Evolutionary conservation across 2,113 vertebrate species (phyloP).

Genomic region (Malurus elegans): DNA sequence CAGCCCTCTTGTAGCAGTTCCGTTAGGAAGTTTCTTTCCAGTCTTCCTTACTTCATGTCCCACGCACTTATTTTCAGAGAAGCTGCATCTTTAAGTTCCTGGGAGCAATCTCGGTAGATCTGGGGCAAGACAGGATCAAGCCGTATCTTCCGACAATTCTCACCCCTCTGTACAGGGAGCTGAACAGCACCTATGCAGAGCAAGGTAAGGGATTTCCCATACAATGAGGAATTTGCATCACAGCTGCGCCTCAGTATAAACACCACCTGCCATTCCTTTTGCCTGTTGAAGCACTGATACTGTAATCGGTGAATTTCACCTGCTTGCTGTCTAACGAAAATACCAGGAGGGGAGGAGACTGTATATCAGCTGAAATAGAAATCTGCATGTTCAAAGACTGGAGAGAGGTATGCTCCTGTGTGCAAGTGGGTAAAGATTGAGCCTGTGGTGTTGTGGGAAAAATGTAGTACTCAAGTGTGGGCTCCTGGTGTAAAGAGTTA

Average conservation of each 20-base stretch:
- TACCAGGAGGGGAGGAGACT: not conserved
- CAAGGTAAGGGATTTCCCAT: slow-evolving; percentile 79
- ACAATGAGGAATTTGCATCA: not conserved
- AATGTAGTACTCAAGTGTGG: not conserved
- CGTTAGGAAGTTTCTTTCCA: not conserved
- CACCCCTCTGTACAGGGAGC: slow-evolving; percentile 87
- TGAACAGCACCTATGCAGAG: slow-evolving; percentile 94
- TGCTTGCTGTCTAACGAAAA: not conserved
- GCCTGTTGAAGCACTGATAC: not conserved
- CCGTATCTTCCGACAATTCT: slow-evolving; percentile 88
- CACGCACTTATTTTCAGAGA: slow-evolving; percentile 75
- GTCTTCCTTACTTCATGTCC: not conserved
- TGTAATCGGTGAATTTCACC: not conserved
- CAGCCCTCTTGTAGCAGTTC: not conserved
- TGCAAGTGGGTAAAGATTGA: not conserved
- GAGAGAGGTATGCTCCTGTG: not conserved
- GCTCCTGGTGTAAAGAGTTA: not conserved
- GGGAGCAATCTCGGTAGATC: slow-evolving; percentile 88
- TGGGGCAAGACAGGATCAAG: slow-evolving; percentile 84
- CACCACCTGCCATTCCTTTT: not conserved
- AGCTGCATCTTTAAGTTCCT: slow-evolving; percentile 95
- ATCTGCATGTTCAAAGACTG: not conserved
- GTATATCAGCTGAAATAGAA: not conserved
- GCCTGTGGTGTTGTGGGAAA: not conserved
- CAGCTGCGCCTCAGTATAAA: not conserved